Evolutionary conservation across 2,797 vertebrate genomes (phyloP), one percentile per base, ranked within the genome.

Genomic region (Loris lydekkerianus): DNA sequence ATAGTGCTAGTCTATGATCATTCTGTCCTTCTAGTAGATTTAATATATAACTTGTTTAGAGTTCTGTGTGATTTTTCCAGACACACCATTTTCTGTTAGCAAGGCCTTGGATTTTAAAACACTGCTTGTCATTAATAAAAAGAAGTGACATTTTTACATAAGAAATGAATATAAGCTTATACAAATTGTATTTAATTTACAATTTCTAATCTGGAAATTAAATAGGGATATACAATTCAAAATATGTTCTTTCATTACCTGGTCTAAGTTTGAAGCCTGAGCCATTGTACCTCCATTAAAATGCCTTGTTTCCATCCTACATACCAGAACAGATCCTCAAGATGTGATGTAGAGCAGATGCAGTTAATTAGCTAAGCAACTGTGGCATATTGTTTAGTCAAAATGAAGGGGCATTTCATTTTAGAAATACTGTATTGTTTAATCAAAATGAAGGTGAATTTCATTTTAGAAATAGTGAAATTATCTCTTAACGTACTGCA

Each of bases 111-210:
- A 73, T 84, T 97, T 97, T 97, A 86, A 95, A 91, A 95, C 40
- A 96, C 83, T 95, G 67, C 82, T 97, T 96, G 53, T 58, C 46
- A 90, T 96, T 96, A 97, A 97, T 95, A 96, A 97, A 96, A 97
- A 53, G 29, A 93, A 92, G 40, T 94, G 94, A 95, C 92, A 80
- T 94, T 97, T 97, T 90, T 69, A 96, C 96, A 89, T 89, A 46
- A 93, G 43, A 49, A 96, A 80, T 89, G 53, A 93, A 92, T 80
- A 46, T 80, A 89, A 94, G 78, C 29, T 93, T 95, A 97, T 96
- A 92, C 96, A 91, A 69, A 92, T 90, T 92, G 53, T 77, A 90
- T 92, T 76, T 91, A 76, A 97, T 97, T 96, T 96, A 95, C 37
- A 92, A 87, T 91, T 96, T 96, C 70, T 96, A 96, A 87, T 94